Evolutionary conservation across 2,113 vertebrate genomes (phyloP).

Genomic region (Sitta europaea): DNA sequence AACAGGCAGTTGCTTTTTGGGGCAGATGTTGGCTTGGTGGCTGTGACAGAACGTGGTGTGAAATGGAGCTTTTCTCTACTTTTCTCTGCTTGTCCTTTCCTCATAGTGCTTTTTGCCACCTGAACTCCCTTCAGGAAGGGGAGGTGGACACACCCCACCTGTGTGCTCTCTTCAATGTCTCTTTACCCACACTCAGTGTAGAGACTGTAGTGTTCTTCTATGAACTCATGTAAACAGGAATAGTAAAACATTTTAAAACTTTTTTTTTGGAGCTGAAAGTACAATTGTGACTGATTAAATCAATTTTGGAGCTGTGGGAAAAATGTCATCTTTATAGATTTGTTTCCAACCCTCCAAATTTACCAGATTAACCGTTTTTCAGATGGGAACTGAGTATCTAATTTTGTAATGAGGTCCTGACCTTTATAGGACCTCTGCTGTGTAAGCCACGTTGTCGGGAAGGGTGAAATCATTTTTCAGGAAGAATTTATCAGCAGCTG

Average conservation of each 20-base stretch:
- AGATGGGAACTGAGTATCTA: neutral
- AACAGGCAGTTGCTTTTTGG: neutral
- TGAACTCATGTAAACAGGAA: neutral
- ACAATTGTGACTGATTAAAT: neutral
- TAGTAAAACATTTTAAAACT: too few species aligned
- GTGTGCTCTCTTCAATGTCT: accelerated
- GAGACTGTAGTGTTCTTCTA: neutral
- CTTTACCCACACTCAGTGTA: neutral
- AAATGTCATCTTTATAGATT: neutral
- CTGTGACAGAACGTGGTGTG: neutral
- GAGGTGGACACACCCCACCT: neutral
- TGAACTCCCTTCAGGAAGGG: neutral
- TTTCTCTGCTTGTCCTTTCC: neutral
- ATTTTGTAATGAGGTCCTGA: neutral
- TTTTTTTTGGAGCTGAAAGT: neutral
- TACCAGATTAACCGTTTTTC: neutral
- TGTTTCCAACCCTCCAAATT: neutral
- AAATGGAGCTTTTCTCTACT: neutral
- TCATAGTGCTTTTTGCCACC: neutral
- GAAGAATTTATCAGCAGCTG: neutral
- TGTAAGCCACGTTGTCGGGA: neutral
- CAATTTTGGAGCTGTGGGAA: neutral
- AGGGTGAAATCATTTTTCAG: neutral
- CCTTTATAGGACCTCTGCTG: neutral
- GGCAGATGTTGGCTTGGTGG: neutral